phyloP scores from a whole-genome alignment of 2,888 invertebrate species.

The Parochlus steinenii region DNA sequence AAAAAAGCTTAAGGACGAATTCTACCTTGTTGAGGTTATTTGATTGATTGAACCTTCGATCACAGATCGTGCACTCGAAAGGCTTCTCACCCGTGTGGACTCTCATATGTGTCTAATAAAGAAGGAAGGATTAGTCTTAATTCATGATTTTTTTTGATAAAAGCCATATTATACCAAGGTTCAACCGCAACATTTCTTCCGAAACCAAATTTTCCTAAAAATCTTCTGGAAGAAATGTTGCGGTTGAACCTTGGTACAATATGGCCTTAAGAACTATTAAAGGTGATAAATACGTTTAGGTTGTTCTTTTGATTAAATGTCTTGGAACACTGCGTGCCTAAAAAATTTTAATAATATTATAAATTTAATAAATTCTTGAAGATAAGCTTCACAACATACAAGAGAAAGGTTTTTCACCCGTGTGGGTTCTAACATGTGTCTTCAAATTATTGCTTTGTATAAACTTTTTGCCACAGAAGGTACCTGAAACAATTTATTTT shows the following conservation, averaged over 20 bases:
- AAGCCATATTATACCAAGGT: no score
- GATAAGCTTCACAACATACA: neutral
- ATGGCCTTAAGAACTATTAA: neutral
- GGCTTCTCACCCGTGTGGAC: conserved; percentile 11
- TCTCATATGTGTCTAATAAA: conserved; percentile 1
- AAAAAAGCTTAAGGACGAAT: no score
- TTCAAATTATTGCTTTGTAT: conserved; percentile 11
- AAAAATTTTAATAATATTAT: neutral
- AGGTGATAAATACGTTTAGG: conserved; percentile 3
- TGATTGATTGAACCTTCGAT: conserved; percentile 8
- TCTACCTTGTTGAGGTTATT: conserved; percentile 11
- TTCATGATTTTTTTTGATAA: no score
- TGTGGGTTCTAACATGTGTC: conserved; percentile 9
- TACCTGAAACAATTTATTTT: no score
- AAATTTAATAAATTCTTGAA: neutral
- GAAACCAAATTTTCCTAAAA: no score
- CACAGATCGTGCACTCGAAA: conserved; percentile 9
- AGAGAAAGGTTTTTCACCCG: conserved; percentile 6
- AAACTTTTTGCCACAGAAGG: conserved; percentile 9
- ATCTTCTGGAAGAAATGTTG: neutral
- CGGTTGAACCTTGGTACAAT: neutral
- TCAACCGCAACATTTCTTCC: no score
- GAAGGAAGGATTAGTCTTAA: neutral
- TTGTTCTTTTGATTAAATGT: conserved; percentile 11
- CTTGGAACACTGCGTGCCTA: conserved; percentile 3